These are phyloP conservation scores for Hystrix brachyura DNA, from an alignment of 2,113 vertebrate species.

Conservation along the genomic window DNA sequence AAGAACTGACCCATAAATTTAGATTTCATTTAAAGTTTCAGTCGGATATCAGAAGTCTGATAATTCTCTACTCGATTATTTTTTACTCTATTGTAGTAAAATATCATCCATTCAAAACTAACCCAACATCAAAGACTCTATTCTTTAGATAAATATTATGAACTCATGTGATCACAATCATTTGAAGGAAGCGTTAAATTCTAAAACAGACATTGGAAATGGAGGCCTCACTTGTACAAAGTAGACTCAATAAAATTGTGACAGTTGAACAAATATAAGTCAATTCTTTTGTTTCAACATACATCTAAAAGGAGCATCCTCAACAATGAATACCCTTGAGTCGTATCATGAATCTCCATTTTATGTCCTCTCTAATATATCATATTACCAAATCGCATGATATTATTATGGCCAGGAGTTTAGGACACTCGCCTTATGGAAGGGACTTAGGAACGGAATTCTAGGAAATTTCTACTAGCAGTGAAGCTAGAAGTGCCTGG, in stretches of 20 bases:
- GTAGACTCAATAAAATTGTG: not conserved
- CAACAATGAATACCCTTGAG: not conserved
- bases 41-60: not conserved
- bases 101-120: not conserved
- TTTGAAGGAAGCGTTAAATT: not conserved
- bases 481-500: not conserved
- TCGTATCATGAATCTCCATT: not conserved
- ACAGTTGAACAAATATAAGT: not conserved
- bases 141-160: not conserved
- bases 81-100: not conserved
- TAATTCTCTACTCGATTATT: not conserved
- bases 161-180: not conserved
- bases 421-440: not conserved
- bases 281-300: not conserved
- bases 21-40: constrained; percentile 38
- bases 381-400: not conserved
- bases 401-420: not conserved
- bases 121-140: not conserved
- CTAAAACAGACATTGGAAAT: not conserved
- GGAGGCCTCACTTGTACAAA: not conserved
- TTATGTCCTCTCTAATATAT: fast-evolving
- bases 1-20: constrained; percentile 6
- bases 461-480: not conserved
- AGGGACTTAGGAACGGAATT: not conserved
- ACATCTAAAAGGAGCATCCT: not conserved